Evolutionary conservation across 1,140 invertebrate species (phyloP), one percentile per base, ranked within the genome.

Genomic region (Orchesella cincta): DNA sequence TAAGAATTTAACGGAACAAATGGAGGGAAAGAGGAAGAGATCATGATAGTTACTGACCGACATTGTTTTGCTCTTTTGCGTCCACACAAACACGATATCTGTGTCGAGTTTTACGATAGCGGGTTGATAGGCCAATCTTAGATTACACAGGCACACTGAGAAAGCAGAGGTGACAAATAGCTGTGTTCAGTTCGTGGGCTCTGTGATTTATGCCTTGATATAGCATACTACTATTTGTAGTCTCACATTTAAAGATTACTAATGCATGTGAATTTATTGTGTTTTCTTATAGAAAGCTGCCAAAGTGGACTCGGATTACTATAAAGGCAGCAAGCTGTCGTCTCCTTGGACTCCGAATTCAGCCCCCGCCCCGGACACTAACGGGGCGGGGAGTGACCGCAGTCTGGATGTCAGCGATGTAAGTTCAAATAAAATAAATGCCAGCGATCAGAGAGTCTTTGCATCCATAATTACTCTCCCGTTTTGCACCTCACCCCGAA

Each of bases 271-370:
- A 46, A 46, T 20, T 12, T 46, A 46, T 67, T 31, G 1, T 67
- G 26, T 67, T 31, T 67, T 67, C 12, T 67, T 67, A 57, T 29
- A 67, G 62, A 67, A 67, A 67, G 62, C 62, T 67, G 8, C 62
- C 62, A 67, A 67, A 33, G 62, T 67, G 62, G 62, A 67, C 62
- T 26, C 62, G 62, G 62, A 67, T 23, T 67, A 18, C 23, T 67
- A 67, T 67, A 67, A 67, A 73, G 71, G 75, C 89, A 90, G 91
- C 92, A 93, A 91, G 88, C 93, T 93, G 92, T 91, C 92, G 87
- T 93, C 92, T 85, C 91, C 92, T 90, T 93, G 92, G 92, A 92
- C 91, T 86, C 89, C 91, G 89, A 89, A 90, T 89, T 89, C 88
- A 88, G 88, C 89, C 89, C 88, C 89, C 89, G 89, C 84, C 72